Evolutionary conservation across 2,797 vertebrate genomes (phyloP), one percentile per base, ranked within the genome.

Genomic region (Dryobates pubescens): DNA sequence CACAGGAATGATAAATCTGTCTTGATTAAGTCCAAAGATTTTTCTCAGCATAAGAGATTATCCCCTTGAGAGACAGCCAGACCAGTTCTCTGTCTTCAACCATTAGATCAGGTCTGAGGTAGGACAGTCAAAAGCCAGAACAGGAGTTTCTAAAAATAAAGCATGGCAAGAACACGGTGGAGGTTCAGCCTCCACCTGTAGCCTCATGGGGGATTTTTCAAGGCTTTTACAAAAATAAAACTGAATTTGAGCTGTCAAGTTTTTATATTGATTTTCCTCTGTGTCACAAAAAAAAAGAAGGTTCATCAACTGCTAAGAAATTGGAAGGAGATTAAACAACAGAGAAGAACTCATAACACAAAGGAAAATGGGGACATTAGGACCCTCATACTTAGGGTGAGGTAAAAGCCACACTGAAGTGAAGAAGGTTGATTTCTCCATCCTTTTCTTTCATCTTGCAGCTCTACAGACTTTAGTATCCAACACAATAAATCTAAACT

Each of bases 1-100:
- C 89, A 90, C 36, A 73, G n/a, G 64, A 90, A 94, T 78, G 86
- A 94, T 89, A 93, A 95, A 94, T 89, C 67, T 86, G 79, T 72
- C 86, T 94, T 96, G 95, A 93, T 92, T 94, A 95, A 94, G 73
- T 78, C 86, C 94, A 89, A 94, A 93, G 90, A 86, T 94, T 94
- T 43, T 95, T 91, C 89, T 83, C 87, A 81, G 82, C 56, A 65
- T 78, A 86, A 78, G 88, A 91, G 73, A 94, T 94, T 92, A 93
- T 92, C 73, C 90, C 89, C 87, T 53, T 13, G 92, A 93, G 91
- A 90, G 58, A 56, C 47, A 4, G 26, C 27, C 57, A 43, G 86
- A 82, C 71, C 36, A 88, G 62, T 30, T 83, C 76, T 95, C 94
- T 89, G 83, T 93, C 93, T 94, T 90, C n/a, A 16, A 45, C 87